Percentiles rank a stretch among this genome's conserved stretches.
Conservation (phyloP, 2,797 vertebrate species). For the Pristis pectinata region DNA sequence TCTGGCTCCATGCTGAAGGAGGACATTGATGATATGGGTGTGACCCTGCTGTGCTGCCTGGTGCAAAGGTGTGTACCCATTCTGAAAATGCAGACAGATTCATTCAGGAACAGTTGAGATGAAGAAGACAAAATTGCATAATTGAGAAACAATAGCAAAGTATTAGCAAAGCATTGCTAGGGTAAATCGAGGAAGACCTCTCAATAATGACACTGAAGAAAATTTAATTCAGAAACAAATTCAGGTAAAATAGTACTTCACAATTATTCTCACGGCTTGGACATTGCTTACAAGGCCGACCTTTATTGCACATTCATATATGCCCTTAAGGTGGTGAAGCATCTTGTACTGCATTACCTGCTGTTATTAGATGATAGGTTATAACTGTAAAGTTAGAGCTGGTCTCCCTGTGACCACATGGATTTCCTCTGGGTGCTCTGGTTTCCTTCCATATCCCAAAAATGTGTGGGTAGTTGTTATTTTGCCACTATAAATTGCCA, state of each 20-base stretch:
- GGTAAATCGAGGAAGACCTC: neutral
- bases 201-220: neutral
- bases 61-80: conserved; percentile 91
- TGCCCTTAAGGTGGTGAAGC: neutral
- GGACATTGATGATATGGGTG: conserved; percentile 90
- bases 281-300: neutral
- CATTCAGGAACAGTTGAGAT: neutral
- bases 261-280: neutral
- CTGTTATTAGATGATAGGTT: neutral
- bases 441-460: no score
- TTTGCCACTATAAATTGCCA: no score
- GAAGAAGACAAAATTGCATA: neutral
- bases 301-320: neutral
- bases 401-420: neutral
- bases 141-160: conserved; percentile 16
- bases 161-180: neutral
- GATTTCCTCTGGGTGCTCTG: no score
- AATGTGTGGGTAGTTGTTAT: no score
- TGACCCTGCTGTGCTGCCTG: conserved; percentile 98
- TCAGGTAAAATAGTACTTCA: neutral
- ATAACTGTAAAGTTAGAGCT: neutral
- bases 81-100: conserved; percentile 57
- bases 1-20: conserved; percentile 85
- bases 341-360: neutral
- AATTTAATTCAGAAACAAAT: neutral